Evolutionary conservation across 2,797 vertebrate species (phyloP).

Genomic region (Tragopan temminckii): DNA sequence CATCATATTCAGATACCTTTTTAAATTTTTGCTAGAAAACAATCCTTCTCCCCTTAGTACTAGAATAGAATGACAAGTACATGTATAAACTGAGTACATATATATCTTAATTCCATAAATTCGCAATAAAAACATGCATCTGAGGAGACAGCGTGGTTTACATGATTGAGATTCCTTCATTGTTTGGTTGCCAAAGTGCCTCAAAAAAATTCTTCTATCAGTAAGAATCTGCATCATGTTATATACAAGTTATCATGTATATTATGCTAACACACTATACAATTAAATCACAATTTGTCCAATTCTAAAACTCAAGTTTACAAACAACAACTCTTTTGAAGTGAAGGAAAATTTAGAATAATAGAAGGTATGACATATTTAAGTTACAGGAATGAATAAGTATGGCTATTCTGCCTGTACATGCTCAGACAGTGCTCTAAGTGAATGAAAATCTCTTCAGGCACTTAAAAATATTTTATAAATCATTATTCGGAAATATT

Average conservation of each 20-base stretch:
- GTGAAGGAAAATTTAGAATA: not conserved
- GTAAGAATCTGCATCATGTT: no score
- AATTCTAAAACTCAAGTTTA: not conserved
- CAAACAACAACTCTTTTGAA: not conserved
- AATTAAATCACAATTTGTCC: not conserved
- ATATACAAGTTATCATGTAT: no score
- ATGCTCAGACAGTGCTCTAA: not conserved
- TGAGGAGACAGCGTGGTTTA: not conserved
- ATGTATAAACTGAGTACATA: not conserved
- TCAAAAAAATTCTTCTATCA: not conserved
- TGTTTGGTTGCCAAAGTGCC: not conserved
- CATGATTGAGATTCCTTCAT: not conserved
- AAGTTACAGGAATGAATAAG: not conserved
- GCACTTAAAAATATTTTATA: not conserved
- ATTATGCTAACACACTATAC: no score
- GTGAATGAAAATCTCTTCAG: not conserved
- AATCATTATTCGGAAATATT: not conserved
- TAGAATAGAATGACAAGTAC: not conserved
- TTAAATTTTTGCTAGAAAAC: not conserved
- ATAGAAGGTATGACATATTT: not conserved
- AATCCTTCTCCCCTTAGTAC: not conserved
- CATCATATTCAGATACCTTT: fast-evolving
- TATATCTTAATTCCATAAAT: not conserved
- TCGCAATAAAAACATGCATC: not conserved
- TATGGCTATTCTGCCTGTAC: not conserved